Base-by-base conservation (phyloP, 30 jellyfish, hydroid and myxozoan species). In the Phacellophora camtschatica region DNA sequence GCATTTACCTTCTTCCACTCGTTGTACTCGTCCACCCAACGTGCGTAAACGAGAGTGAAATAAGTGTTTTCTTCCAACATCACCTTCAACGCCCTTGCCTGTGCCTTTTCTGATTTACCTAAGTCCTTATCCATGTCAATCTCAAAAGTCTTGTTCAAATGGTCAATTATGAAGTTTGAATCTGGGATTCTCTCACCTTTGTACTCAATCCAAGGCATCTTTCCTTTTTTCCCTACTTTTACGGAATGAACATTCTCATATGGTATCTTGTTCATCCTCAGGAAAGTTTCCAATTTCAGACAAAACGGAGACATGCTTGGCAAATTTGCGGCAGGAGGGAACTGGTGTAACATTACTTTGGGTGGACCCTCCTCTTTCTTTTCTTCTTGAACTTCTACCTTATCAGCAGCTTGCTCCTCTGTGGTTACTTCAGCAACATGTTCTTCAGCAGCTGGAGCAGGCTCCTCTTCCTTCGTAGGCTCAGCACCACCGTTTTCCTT, bases 131-230 rank as follows among this genome's bases (percentile, higher is more conserved):
- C 98, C 87, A 77, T 63, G 75, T 92, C 95, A 22, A 92, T 66
- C 66, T 79, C 95, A 64, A 92, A 92, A 36, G 80, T 57, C 76
- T 92, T 88, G 73, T 71, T 85, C 83, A 92, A 73, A 75, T 64
- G 76, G 27, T 79, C 98, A 46, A 85, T 74, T 9, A 77, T 74
- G 56, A 92, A 85, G 57, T 59, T 92, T 8, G 98, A 92, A 84
- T 92, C 98, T 9, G 96, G 74, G 19, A 77, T 71, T 43, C 84
- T 81, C 81, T 92, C 98, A 16, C 96, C 98, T 74, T 92, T 81
- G 80, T 92, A 92, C 50, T 92, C 98, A 66, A 92, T 92, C 98
- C 98, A 92, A 0, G 98, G 98, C 95, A 92, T 71, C 59, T 84
- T 85, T 0, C 98, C 98, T 57, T 92, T 92, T 91, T 92, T 92